Conservation (phyloP, 2,113 vertebrate species). For the Microtus ochrogaster region DNA sequence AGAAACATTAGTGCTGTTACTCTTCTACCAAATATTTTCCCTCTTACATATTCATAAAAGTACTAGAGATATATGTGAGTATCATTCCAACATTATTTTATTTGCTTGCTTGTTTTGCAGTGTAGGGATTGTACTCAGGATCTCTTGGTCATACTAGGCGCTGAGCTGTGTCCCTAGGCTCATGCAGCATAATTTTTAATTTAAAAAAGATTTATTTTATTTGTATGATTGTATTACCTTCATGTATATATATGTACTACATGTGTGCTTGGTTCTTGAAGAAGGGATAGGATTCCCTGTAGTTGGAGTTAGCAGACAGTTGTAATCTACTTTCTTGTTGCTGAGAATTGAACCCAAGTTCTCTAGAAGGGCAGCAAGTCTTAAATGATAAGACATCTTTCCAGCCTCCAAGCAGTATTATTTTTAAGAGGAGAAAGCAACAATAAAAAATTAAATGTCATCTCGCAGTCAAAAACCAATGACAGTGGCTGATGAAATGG, state of each 20-base stretch:
- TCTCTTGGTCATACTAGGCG: not conserved
- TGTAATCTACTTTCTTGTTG: not conserved
- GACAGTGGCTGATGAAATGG: not conserved
- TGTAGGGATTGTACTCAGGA: not conserved
- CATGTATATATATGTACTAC: not conserved
- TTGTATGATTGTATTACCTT: not conserved
- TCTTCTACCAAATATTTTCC: not conserved
- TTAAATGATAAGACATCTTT: not conserved
- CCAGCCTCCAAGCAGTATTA: not conserved
- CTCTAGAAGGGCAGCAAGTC: not conserved
- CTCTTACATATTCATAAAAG: not conserved
- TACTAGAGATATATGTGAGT: not conserved
- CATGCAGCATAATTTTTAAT: not conserved
- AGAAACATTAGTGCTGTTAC: not conserved
- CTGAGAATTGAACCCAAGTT: not conserved
- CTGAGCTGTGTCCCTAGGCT: not conserved
- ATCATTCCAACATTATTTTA: not conserved
- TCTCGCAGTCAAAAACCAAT: slow-evolving; percentile 6
- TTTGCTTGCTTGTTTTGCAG: not conserved
- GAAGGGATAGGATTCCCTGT: not conserved
- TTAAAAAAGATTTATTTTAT: not conserved
- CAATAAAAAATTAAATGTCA: slow-evolving; percentile 6
- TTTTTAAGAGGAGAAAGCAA: not conserved
- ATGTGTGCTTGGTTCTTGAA: not conserved
- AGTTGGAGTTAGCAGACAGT: not conserved